These are phyloP conservation scores for Lophius piscatorius DNA, from an alignment of 2,113 vertebrate genomes.

Conservation along the genomic window DNA sequence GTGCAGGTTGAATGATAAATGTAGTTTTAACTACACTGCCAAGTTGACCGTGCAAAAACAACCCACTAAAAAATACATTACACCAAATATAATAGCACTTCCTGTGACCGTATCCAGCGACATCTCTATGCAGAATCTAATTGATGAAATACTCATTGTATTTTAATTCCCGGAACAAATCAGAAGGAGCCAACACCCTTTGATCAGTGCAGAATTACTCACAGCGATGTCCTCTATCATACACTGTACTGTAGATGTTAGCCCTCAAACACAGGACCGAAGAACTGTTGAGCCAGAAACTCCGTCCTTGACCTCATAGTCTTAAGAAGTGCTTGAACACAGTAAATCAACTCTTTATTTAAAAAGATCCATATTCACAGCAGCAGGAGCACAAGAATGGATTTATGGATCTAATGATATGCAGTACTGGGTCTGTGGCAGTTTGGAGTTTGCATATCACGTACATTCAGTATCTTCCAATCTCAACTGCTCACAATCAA, in stretches of 20 bases:
- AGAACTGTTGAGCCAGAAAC: not conserved
- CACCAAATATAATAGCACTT: conserved; percentile 35
- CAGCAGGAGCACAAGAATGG: conserved; percentile 30
- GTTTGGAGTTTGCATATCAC: conserved; percentile 8
- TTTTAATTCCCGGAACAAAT: conserved; percentile 52
- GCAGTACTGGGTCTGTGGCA: conserved; percentile 20
- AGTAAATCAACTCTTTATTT: conserved; percentile 56
- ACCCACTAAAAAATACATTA: conserved; percentile 49
- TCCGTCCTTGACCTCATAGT: conserved; percentile 17
- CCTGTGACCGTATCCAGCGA: conserved; percentile 38
- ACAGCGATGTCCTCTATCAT: conserved; percentile 11
- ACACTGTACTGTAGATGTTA: conserved; percentile 22
- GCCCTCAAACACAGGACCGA: not conserved
- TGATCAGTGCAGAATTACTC: not conserved
- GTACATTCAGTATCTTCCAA: conserved; percentile 38
- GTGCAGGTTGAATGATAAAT: conserved; percentile 14
- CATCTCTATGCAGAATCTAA: conserved; percentile 26
- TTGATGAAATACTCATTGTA: conserved; percentile 58
- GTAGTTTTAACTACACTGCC: conserved; percentile 7
- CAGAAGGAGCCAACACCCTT: conserved; percentile 24
- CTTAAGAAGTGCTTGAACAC: conserved; percentile 27
- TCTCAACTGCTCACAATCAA: no score
- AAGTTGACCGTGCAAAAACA: conserved; percentile 12
- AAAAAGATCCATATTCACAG: conserved; percentile 29
- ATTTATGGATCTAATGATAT: conserved; percentile 61